Percentiles rank a stretch among this genome's conserved stretches.
These are phyloP conservation scores for Chaetoderma sp. DNA, from an alignment of 2,888 invertebrate genomes.

Conservation along the genomic window DNA sequence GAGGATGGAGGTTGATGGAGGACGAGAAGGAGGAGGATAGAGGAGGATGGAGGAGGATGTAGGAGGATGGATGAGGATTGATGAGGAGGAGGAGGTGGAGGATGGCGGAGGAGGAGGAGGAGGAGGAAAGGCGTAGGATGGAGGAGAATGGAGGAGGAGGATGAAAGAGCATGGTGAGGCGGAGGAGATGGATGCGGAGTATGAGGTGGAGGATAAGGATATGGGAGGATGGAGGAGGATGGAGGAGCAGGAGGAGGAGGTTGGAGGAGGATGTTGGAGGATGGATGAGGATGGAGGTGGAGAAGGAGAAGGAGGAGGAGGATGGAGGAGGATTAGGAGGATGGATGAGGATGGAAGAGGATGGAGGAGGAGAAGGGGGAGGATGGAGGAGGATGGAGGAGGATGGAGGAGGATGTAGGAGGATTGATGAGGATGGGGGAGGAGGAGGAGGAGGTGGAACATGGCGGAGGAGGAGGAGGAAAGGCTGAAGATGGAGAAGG, in stretches of 20 bases:
- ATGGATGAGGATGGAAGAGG: too few relatives aligned
- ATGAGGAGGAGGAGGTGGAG: neutral
- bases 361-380: too few relatives aligned
- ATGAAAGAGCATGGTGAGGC: neutral
- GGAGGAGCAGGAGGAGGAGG: neutral
- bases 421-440: too few relatives aligned
- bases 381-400: too few relatives aligned
- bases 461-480: too few relatives aligned
- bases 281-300: neutral
- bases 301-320: constrained; percentile 26
- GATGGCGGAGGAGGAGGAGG: too few relatives aligned
- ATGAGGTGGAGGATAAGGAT: neutral
- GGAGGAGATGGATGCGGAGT: neutral
- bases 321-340: constrained; percentile 36
- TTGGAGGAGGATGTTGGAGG: too few relatives aligned
- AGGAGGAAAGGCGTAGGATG: neutral
- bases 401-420: too few relatives aligned
- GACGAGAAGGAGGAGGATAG: neutral
- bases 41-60: neutral
- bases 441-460: too few relatives aligned
- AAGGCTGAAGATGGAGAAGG: too few relatives aligned
- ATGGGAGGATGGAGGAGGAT: neutral
- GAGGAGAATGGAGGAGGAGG: neutral
- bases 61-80: neutral
- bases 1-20: neutral